Evolutionary conservation across 2,797 vertebrate genomes (phyloP).

Genomic region (Onychomys leucogaster): DNA sequence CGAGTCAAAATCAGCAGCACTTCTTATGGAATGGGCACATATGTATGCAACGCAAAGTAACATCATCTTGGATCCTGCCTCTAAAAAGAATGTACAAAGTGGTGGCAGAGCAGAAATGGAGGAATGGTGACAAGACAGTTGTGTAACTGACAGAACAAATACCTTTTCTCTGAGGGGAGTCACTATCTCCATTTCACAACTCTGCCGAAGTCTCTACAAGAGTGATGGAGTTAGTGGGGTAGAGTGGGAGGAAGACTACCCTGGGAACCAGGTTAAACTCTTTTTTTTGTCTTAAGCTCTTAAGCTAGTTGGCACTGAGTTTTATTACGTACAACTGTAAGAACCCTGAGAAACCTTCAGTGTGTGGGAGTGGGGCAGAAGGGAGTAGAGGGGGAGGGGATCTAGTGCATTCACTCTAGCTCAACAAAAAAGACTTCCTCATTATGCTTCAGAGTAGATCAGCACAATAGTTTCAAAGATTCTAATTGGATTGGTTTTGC

Average conservation of each 20-base stretch:
- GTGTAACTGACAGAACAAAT: slow-evolving; percentile 26
- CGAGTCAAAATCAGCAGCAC: neutral
- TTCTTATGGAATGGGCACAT: neutral
- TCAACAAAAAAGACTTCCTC: neutral
- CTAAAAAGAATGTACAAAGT: slow-evolving; percentile 8
- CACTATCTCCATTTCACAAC: slow-evolving; percentile 12
- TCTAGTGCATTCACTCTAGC: neutral
- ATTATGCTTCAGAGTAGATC: neutral
- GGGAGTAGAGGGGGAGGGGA: neutral
- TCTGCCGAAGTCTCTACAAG: slow-evolving; percentile 30
- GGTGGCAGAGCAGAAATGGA: slow-evolving; percentile 8
- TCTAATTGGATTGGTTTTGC: neutral
- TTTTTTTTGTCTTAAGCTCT: slow-evolving; percentile 19
- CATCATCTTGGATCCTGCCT: neutral
- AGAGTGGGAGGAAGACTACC: slow-evolving; percentile 12
- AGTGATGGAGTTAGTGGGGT: neutral
- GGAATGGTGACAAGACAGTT: neutral
- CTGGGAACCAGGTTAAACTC: neutral
- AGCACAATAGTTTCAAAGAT: neutral
- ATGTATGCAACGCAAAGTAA: neutral
- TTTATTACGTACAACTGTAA: slow-evolving; percentile 39
- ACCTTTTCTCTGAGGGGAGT: slow-evolving; percentile 26
- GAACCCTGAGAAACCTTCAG: neutral
- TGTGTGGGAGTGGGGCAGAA: neutral
- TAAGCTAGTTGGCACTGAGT: slow-evolving; percentile 21